Evolutionary conservation across 1,140 invertebrate species (phyloP).

Genomic region (Goniozus legneri): DNA sequence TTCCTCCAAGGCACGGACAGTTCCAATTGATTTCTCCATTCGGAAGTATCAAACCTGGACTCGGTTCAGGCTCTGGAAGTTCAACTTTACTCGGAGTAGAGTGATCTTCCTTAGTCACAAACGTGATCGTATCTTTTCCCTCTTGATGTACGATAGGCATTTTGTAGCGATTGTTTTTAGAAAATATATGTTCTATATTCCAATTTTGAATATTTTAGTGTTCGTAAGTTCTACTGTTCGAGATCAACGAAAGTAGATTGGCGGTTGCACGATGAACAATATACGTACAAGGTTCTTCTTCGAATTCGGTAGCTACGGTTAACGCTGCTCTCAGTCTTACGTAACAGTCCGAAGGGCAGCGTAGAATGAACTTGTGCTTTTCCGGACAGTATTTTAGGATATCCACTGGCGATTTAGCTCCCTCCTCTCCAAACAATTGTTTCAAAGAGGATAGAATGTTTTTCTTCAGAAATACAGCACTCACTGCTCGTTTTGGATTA

Average conservation of each 20-base stretch:
- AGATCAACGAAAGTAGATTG: conserved; percentile 42
- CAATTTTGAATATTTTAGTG: conserved; percentile 25
- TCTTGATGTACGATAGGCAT: conserved; percentile 52
- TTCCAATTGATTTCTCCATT: conserved; percentile 96
- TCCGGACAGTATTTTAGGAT: conserved; percentile 58
- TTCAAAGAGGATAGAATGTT: conserved; percentile 57
- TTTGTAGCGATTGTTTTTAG: conserved; percentile 10
- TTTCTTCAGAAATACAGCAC: conserved; percentile 55
- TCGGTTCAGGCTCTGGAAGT: conserved; percentile 69
- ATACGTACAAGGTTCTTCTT: conserved; percentile 56
- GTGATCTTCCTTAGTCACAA: conserved; percentile 79
- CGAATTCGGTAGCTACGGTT: conserved; percentile 55
- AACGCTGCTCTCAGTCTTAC: conserved; percentile 59
- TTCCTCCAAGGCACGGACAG: conserved; percentile 93
- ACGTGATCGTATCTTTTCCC: conserved; percentile 82
- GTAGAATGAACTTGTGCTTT: conserved; percentile 54
- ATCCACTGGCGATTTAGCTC: conserved; percentile 55
- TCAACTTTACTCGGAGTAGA: conserved; percentile 67
- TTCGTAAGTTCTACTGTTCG: conserved; percentile 39
- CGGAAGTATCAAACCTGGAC: conserved; percentile 76
- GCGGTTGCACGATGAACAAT: conserved; percentile 56
- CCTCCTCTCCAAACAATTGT: conserved; percentile 60
- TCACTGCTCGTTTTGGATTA: conserved; percentile 41
- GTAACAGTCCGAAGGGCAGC: conserved; percentile 56
- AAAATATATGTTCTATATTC: not conserved